Conservation (phyloP, 2,113 vertebrate genomes). For the Bos javanicus region DNA sequence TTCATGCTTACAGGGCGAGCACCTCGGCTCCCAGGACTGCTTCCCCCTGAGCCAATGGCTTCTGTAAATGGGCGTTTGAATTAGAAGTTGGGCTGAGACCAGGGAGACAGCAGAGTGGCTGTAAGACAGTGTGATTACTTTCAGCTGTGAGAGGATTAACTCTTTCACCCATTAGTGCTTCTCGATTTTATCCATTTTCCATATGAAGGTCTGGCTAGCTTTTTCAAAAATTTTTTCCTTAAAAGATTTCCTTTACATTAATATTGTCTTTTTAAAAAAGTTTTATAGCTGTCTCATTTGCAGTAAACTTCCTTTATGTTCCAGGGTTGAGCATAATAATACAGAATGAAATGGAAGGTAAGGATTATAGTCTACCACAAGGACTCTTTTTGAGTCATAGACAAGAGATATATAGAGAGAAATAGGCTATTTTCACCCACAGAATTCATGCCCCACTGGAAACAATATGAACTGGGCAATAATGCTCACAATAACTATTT, state of each 20-base stretch:
- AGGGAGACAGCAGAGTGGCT: not conserved
- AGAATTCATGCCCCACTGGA: conserved; percentile 64
- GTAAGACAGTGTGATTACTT: conserved; percentile 32
- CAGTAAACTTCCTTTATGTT: conserved; percentile 41
- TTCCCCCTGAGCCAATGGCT: not conserved
- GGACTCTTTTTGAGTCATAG: conserved; percentile 13
- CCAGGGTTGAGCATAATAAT: conserved; percentile 46
- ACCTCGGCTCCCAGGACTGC: not conserved
- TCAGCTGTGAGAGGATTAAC: not conserved
- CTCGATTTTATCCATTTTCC: not conserved
- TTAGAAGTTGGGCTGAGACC: conserved; percentile 2
- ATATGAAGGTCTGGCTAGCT: not conserved
- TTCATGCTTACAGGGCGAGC: not conserved
- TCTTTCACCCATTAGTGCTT: not conserved
- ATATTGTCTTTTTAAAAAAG: not conserved
- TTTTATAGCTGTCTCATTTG: conserved; percentile 27
- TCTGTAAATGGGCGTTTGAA: not conserved
- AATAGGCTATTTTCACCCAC: conserved; percentile 43
- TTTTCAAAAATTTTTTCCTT: not conserved
- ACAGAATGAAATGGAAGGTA: conserved; percentile 5
- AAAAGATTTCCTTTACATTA: conserved; percentile 2
- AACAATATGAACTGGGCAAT: conserved; percentile 57
- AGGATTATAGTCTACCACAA: conserved; percentile 5
- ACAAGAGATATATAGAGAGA: conserved; percentile 36
- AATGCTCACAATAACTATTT: conserved; percentile 67